These are phyloP conservation scores for Limnephilus lunatus DNA, from an alignment of 2,888 invertebrate species.

Conservation along the genomic window DNA sequence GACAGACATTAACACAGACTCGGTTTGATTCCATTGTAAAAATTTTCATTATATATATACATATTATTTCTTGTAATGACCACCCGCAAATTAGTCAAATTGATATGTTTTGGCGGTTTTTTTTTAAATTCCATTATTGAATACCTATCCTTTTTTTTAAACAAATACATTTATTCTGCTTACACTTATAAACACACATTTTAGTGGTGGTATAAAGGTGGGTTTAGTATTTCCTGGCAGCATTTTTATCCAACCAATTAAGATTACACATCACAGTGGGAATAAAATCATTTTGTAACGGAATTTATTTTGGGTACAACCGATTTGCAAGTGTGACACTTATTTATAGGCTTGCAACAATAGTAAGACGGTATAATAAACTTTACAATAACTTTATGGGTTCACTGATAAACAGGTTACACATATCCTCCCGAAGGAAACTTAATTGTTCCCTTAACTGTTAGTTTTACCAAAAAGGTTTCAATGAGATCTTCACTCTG, in stretches of 20 bases:
- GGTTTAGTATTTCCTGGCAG: background rate
- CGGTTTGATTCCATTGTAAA: conserved; percentile 15
- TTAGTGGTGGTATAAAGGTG: background rate
- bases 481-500: too few species aligned
- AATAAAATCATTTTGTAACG: background rate
- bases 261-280: background rate
- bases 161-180: background rate
- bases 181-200: background rate
- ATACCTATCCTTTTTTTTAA: background rate
- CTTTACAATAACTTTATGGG: too few species aligned
- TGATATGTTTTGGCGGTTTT: background rate
- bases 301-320: too few species aligned
- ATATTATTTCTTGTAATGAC: background rate
- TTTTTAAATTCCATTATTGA: background rate
- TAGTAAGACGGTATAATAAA: too few species aligned
- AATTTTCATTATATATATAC: background rate
- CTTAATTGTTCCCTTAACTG: too few species aligned
- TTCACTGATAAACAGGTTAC: too few species aligned
- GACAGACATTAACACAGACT: conserved; percentile 18
- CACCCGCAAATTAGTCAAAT: background rate
- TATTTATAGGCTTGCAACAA: too few species aligned
- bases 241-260: background rate
- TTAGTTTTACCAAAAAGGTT: too few species aligned
- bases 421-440: too few species aligned
- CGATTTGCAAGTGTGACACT: too few species aligned